Evolutionary conservation across 2,797 vertebrate species (phyloP).

Genomic region (Gambelia wislizenii): DNA sequence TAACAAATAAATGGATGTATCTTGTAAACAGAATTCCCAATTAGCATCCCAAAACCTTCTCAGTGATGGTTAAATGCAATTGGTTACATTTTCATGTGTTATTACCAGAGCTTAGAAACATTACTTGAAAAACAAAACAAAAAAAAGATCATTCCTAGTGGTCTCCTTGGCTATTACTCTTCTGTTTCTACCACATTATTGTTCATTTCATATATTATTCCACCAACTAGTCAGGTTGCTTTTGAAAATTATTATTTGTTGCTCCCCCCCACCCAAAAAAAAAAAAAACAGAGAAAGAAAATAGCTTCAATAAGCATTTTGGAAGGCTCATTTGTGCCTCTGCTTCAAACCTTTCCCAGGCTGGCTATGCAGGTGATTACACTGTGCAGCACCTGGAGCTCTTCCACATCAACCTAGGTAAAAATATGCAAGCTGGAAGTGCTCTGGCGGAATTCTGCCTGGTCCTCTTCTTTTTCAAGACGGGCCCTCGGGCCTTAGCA

Average conservation of each 20-base stretch:
- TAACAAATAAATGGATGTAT: too few relatives aligned
- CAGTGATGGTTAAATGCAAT: neutral
- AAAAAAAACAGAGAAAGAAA: too few relatives aligned
- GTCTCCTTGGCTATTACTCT: neutral
- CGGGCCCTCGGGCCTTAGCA: slow-evolving; percentile 63
- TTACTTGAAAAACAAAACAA: too few relatives aligned
- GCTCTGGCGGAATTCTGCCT: slow-evolving; percentile 47
- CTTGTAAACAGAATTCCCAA: neutral
- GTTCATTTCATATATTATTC: slow-evolving; percentile 27
- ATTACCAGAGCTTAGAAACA: too few relatives aligned
- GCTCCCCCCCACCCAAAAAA: too few relatives aligned
- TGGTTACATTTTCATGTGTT: too few relatives aligned
- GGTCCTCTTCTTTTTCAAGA: slow-evolving; percentile 52
- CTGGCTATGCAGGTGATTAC: slow-evolving; percentile 3
- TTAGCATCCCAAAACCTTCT: neutral
- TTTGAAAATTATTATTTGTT: neutral
- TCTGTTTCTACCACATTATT: neutral
- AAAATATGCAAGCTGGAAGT: slow-evolving; percentile 38
- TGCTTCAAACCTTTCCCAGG: neutral
- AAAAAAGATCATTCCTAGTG: too few relatives aligned
- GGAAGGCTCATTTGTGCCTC: slow-evolving; percentile 14
- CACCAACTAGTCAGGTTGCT: neutral
- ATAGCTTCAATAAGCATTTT: slow-evolving; percentile 8
- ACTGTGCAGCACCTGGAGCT: neutral
- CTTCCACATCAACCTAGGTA: neutral